Evolutionary conservation across 2,888 invertebrate genomes (phyloP).

Genomic region (Hyppa rectilinea): DNA sequence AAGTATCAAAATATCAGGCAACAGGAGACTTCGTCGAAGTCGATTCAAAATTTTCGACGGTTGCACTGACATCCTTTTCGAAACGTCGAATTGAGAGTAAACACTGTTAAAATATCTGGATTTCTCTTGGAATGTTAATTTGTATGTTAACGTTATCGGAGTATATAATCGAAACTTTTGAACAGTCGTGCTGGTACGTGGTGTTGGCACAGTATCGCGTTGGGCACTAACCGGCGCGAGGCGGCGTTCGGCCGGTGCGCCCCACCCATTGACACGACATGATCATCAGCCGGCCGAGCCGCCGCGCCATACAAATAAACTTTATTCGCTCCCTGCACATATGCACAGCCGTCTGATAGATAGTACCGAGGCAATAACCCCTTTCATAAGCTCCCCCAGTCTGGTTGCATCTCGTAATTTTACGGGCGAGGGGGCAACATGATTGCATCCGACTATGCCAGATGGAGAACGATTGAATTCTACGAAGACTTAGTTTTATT

Average conservation of each 20-base stretch:
- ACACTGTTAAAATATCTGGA: slow-evolving; percentile 34
- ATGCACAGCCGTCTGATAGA: slow-evolving; percentile 83
- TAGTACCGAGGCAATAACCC: slow-evolving; percentile 89
- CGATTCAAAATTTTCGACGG: slow-evolving; percentile 85
- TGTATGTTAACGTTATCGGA: slow-evolving; percentile 61
- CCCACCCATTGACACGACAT: slow-evolving; percentile 86
- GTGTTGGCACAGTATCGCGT: slow-evolving; percentile 77
- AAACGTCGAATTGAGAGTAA: slow-evolving; percentile 60
- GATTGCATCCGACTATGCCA: slow-evolving; percentile 78
- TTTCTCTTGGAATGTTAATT: slow-evolving; percentile 42
- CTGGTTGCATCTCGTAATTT: slow-evolving; percentile 86
- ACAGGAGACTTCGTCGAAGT: slow-evolving; percentile 81
- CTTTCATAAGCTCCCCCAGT: slow-evolving; percentile 86
- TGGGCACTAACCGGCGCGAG: slow-evolving; percentile 79
- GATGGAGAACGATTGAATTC: slow-evolving; percentile 68
- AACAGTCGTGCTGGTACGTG: slow-evolving; percentile 68
- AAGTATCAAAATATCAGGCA: slow-evolving; percentile 87
- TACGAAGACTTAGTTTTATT: slow-evolving; percentile 57
- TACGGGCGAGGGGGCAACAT: slow-evolving; percentile 85
- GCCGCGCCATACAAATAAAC: slow-evolving; percentile 87
- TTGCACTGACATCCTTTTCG: slow-evolving; percentile 86
- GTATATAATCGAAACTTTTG: slow-evolving; percentile 69
- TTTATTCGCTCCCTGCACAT: slow-evolving; percentile 89
- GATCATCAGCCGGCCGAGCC: slow-evolving; percentile 86
- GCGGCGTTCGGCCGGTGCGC: slow-evolving; percentile 77